Base-by-base conservation (phyloP, 2,888 invertebrate species). In the Apotomis capreana region DNA sequence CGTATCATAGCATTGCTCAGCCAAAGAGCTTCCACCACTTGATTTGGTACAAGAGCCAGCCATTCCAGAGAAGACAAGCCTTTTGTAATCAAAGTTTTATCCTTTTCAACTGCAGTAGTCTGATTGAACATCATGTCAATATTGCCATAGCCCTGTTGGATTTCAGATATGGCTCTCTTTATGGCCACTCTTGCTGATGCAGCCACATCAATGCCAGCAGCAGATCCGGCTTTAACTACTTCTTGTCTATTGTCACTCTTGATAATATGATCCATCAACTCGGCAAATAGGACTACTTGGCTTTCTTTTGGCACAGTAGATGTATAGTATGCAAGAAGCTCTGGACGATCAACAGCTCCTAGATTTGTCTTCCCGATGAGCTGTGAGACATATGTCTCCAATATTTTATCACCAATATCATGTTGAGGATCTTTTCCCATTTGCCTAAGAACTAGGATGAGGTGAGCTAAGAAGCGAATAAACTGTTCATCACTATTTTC, bases 1-100 rank as follows among this genome's bases (percentile, higher is more conserved):
- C 98, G 95, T 81, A 98, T 96, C 84, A 99, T 94, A 13, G 97
- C 96, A 93, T 98, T 98, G n/a, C 97, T 95, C 83, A 98, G 96
- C 94, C 96, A 95, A 36, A 99, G 84, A 9, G 97, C 96, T 88
- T 98, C 98, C 54, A 95, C 94, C 57, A 96, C 89, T 87, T 98
- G 98, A 62, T 95, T 94, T 12, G 95, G 94, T 81, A 97, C 95
- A 80, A 97, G 96, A 37, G 96, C 94, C 8, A 99, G 89, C 98
- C 98, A 98, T 85, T 98, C 98, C 3, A 99, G 90, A 0, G 97
- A 92, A 71, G 87, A 84, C 77, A 94, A 89, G 1, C 90, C 91
- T 84, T 89, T 92, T 54, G 77, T 82, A 26, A 92, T 85, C 75
- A 93, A 81, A 15, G 84, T 85, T 80, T 92, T 93, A 70, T 93